Evolutionary conservation across 2,888 invertebrate species (phyloP).

Genomic region (Cenopis cana): DNA sequence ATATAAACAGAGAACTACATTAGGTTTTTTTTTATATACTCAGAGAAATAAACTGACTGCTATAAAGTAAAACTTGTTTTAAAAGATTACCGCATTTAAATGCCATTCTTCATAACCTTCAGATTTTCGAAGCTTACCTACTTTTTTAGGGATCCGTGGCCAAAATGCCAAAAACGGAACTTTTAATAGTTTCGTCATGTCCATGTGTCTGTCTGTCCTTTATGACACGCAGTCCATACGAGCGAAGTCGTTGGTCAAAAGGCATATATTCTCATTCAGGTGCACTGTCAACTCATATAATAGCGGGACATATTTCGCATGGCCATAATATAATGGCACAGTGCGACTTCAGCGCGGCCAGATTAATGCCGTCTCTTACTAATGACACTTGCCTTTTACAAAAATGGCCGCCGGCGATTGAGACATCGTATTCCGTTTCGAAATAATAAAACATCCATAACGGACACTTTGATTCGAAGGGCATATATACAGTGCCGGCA

Average conservation of each 20-base stretch:
- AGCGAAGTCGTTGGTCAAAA: conserved; percentile 10
- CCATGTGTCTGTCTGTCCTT: too few species aligned
- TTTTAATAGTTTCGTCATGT: too few species aligned
- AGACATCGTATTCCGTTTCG: conserved; percentile 36
- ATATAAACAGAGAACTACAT: too few species aligned
- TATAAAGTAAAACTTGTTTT: too few species aligned
- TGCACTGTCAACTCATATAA: conserved; percentile 59
- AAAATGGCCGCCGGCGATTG: conserved; percentile 41
- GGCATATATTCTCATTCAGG: conserved; percentile 53
- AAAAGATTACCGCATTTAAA: too few species aligned
- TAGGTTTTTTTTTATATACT: too few species aligned
- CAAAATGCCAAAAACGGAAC: too few species aligned
- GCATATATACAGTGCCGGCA: conserved; percentile 21
- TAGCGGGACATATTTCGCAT: conserved; percentile 57
- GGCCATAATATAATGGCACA: conserved; percentile 49
- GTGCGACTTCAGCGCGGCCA: conserved; percentile 47
- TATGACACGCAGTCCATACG: not conserved
- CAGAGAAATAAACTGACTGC: too few species aligned
- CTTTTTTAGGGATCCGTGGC: too few species aligned
- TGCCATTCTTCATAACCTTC: too few species aligned
- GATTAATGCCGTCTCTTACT: conserved; percentile 48
- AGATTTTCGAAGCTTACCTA: too few species aligned
- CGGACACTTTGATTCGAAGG: conserved; percentile 19
- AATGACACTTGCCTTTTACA: conserved; percentile 36
- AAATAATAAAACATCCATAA: conserved; percentile 29